Evolutionary conservation across 1,140 invertebrate genomes (phyloP).

Genomic region (Drosophila neocordata): DNA sequence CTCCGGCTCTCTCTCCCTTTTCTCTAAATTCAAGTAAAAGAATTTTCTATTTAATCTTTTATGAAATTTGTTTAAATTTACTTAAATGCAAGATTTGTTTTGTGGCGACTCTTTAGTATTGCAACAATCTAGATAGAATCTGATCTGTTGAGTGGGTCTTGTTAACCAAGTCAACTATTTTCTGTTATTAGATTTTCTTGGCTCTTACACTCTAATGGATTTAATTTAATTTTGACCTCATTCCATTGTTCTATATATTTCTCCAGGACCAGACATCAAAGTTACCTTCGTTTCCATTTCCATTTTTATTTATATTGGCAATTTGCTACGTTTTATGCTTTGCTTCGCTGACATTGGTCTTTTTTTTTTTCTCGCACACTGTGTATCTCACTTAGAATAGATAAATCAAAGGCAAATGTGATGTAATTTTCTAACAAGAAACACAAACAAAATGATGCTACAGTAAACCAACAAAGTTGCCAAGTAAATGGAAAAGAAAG

Average conservation of each 20-base stretch:
- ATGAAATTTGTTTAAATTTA: too few relatives aligned
- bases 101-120: too few relatives aligned
- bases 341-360: conserved; percentile 27
- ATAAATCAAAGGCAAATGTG: conserved; percentile 59
- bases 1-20: too few relatives aligned
- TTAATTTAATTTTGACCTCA: conserved; percentile 43
- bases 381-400: conserved; percentile 7
- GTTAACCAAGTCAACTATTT: conserved; percentile 2
- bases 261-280: conserved; percentile 18
- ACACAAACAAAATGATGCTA: conserved; percentile 40
- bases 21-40: too few relatives aligned
- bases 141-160: too few relatives aligned
- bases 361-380: neutral
- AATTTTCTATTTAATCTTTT: too few relatives aligned
- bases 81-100: too few relatives aligned
- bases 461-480: conserved; percentile 26
- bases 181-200: conserved; percentile 4
- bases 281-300: conserved; percentile 11
- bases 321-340: conserved; percentile 14
- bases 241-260: conserved; percentile 29
- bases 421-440: conserved; percentile 47
- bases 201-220: conserved; percentile 10
- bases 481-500: neutral
- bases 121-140: too few relatives aligned
- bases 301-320: conserved; percentile 8